phyloP scores from a whole-genome alignment of 2,888 invertebrate species.

The Macrosiphum euphorbiae region DNA sequence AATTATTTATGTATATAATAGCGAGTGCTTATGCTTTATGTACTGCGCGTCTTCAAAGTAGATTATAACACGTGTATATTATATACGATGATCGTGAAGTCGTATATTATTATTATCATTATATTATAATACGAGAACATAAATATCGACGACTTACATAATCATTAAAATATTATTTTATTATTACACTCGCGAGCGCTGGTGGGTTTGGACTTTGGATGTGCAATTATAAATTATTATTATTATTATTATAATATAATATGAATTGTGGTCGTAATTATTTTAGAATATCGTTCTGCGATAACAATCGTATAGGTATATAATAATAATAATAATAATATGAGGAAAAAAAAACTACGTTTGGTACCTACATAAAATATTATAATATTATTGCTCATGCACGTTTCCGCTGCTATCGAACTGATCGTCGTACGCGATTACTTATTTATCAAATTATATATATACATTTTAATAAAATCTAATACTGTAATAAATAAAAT shows the following conservation, averaged over 20 bases:
- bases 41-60: neutral
- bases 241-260: neutral
- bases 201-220: slow-evolving; percentile 19
- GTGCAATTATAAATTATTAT: slow-evolving; percentile 29
- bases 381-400: neutral
- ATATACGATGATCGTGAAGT: neutral
- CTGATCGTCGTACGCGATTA: neutral
- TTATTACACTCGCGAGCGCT: neutral
- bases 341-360: neutral
- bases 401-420: neutral
- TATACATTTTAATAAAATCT: too few relatives aligned
- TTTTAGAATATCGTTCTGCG: slow-evolving; percentile 25
- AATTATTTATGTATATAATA: neutral
- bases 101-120: neutral
- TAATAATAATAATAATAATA: neutral
- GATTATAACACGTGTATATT: neutral
- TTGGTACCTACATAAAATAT: neutral
- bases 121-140: neutral
- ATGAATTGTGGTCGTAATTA: slow-evolving; percentile 29
- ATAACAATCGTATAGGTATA: slow-evolving; percentile 34
- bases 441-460: too few relatives aligned
- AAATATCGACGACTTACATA: slow-evolving; percentile 29
- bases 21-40: neutral
- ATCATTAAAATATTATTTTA: slow-evolving; percentile 9
- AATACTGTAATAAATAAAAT: too few relatives aligned